These are phyloP conservation scores for Rhinopomastus cyanomelas DNA, from an alignment of 2,113 vertebrate genomes.

Conservation along the genomic window DNA sequence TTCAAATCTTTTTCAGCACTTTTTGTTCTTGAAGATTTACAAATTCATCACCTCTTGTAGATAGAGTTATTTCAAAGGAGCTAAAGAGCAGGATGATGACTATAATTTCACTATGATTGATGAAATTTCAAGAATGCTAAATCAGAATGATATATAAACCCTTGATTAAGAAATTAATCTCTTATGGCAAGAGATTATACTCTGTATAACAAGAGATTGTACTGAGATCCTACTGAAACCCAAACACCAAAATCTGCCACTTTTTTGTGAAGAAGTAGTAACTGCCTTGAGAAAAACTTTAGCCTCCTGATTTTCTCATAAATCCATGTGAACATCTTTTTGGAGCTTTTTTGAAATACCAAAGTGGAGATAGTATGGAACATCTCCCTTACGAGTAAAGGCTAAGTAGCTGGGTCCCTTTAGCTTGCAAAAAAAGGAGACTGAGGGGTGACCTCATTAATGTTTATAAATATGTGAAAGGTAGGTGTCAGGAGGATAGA, in stretches of 20 bases:
- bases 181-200: constrained; percentile 21
- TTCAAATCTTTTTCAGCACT: background rate
- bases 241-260: constrained; percentile 3
- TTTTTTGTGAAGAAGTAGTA: constrained; percentile 25
- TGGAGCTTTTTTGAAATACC: background rate
- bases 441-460: no score
- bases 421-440: no score
- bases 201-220: no score
- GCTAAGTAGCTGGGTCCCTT: no score
- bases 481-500: no score
- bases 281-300: constrained; percentile 25
- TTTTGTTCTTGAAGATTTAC: background rate
- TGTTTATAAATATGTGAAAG: no score
- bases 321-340: constrained; percentile 8
- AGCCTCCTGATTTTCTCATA: constrained; percentile 22
- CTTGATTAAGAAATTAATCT: constrained; percentile 53
- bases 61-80: constrained; percentile 20
- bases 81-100: constrained; percentile 31
- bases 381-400: no score
- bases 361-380: background rate
- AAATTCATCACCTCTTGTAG: background rate
- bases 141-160: constrained; percentile 31
- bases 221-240: constrained; percentile 17
- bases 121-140: constrained; percentile 26
- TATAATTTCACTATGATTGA: constrained; percentile 39